Evolutionary conservation across 2,888 invertebrate genomes (phyloP).

Genomic region (Camponotus fellah): DNA sequence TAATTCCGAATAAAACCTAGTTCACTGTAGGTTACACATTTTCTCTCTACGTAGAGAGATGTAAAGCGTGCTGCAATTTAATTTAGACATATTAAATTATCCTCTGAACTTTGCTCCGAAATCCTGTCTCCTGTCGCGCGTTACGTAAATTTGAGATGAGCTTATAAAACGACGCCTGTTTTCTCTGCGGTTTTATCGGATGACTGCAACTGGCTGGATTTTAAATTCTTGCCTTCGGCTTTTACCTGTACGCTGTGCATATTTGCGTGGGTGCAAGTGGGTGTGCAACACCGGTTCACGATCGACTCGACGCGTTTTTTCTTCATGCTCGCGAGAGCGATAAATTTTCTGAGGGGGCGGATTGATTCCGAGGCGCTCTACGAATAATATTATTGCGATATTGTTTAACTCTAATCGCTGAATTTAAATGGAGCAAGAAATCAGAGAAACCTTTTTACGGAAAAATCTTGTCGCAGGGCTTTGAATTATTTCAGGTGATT

Average conservation of each 20-base stretch:
- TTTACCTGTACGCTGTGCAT: constrained; percentile 62
- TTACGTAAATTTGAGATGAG: not conserved
- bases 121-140: constrained; percentile 1
- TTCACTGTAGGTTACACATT: not conserved
- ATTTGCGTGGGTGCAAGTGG: constrained; percentile 69
- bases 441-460: not conserved
- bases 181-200: constrained; percentile 1
- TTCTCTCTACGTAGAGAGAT: not conserved
- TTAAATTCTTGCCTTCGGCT: constrained; percentile 35
- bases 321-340: not conserved
- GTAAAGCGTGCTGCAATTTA: not conserved
- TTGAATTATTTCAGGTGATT: not conserved
- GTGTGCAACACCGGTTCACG: constrained; percentile 62
- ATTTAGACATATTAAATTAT: not conserved
- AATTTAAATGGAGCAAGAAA: not conserved
- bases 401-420: not conserved
- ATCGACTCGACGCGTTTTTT: not conserved
- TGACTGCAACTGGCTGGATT: not conserved
- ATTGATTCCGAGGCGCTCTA: constrained; percentile 5
- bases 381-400: constrained; percentile 28
- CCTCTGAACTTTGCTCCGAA: not conserved
- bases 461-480: not conserved
- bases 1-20: not conserved
- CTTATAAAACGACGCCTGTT: not conserved
- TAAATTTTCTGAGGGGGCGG: constrained; percentile 33